These are phyloP conservation scores for Cuniculus paca DNA, from an alignment of 2,797 vertebrate species.

Conservation along the genomic window DNA sequence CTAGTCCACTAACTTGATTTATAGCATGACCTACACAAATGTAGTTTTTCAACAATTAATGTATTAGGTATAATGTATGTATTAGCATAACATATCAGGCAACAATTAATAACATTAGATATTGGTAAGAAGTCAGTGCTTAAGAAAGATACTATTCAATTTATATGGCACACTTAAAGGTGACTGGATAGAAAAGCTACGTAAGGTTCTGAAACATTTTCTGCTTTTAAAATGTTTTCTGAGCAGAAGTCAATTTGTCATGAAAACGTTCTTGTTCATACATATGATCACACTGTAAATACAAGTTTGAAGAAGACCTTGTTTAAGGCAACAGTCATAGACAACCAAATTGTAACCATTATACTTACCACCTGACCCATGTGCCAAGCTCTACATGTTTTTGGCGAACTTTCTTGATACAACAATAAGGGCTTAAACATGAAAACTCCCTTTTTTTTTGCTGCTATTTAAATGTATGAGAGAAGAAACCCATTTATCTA, in stretches of 20 bases:
- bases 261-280: constrained; percentile 55
- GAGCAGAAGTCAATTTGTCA: constrained; percentile 53
- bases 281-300: constrained; percentile 64
- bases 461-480: constrained; percentile 77
- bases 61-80: neutral
- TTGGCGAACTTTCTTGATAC: constrained; percentile 68
- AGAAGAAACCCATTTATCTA: constrained; percentile 82
- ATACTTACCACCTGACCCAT: constrained; percentile 77
- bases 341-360: constrained; percentile 78
- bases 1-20: constrained; percentile 41
- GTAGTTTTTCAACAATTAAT: constrained; percentile 48
- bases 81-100: neutral
- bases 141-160: constrained; percentile 24
- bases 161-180: constrained; percentile 28
- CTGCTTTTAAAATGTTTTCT: constrained; percentile 58
- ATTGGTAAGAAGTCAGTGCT: constrained; percentile 7
- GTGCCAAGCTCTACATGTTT: constrained; percentile 66
- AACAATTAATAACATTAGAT: constrained; percentile 12
- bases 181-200: constrained; percentile 22
- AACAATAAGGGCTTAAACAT: constrained; percentile 71
- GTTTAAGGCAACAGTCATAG: constrained; percentile 69
- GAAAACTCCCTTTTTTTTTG: constrained; percentile 69
- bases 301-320: constrained; percentile 74
- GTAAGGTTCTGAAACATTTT: constrained; percentile 59
- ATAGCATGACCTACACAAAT: constrained; percentile 19